phyloP scores from a whole-genome alignment of 2,888 invertebrate species.

The Coelogynopora nodosa region DNA sequence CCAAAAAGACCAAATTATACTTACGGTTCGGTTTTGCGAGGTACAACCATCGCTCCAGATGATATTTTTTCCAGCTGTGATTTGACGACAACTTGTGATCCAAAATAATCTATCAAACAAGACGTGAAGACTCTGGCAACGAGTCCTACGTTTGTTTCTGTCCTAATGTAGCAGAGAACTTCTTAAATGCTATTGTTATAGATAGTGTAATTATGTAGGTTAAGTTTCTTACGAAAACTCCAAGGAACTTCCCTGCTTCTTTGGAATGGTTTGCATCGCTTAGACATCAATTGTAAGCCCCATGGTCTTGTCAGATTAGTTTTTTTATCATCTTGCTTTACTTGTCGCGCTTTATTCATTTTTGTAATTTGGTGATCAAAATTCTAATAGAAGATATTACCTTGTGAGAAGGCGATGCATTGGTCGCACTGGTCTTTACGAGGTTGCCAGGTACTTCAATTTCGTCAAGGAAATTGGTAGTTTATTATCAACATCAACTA shows the following conservation, averaged over 20 bases:
- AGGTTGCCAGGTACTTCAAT: background rate
- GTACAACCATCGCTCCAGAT: slow-evolving; percentile 32
- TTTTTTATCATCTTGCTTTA: background rate
- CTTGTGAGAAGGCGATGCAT: background rate
- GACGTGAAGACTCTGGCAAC: background rate
- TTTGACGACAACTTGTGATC: background rate
- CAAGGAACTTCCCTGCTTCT: background rate
- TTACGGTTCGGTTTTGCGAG: background rate
- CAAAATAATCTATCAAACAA: slow-evolving; percentile 9
- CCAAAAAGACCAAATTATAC: background rate
- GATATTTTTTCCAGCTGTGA: background rate
- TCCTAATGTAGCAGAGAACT: background rate
- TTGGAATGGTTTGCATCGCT: slow-evolving; percentile 16
- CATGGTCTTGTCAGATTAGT: background rate
- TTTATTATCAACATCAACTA: background rate
- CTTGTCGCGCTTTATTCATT: background rate
- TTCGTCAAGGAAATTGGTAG: background rate
- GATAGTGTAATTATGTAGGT: slow-evolving; percentile 32
- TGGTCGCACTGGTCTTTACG: background rate
- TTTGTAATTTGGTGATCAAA: background rate
- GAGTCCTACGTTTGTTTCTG: background rate
- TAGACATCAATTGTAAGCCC: background rate
- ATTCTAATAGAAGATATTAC: background rate
- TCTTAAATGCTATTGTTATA: slow-evolving; percentile 7
- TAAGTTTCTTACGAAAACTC: slow-evolving; percentile 6